phyloP scores from a whole-genome alignment of 2,113 vertebrate genomes.

The Rhodinocichla rosea region DNA sequence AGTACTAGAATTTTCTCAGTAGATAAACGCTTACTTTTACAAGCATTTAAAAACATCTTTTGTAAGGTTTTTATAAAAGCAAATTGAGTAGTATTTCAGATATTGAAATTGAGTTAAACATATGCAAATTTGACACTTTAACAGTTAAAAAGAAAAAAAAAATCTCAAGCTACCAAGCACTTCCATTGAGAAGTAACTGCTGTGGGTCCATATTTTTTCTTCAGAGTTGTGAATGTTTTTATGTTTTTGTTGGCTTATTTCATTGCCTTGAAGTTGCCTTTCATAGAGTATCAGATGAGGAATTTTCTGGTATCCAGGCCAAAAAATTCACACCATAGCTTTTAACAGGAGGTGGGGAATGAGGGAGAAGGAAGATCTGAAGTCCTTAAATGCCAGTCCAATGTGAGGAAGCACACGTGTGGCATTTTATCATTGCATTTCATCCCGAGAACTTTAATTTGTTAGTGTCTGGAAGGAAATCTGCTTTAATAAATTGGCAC shows the following conservation, averaged over 20 bases:
- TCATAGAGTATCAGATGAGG: background rate
- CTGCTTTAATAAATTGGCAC: background rate
- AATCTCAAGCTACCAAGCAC: background rate
- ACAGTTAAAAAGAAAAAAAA: slow-evolving; percentile 12
- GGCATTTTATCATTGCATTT: background rate
- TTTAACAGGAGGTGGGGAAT: slow-evolving; percentile 10
- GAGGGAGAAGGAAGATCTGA: background rate
- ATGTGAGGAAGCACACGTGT: background rate
- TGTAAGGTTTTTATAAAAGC: slow-evolving; percentile 76
- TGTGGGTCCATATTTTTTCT: background rate
- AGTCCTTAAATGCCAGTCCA: background rate
- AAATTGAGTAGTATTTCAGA: slow-evolving; percentile 59
- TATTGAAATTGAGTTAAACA: slow-evolving; percentile 20
- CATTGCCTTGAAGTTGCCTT: slow-evolving; percentile 23
- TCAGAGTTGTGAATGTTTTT: background rate
- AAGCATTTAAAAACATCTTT: slow-evolving; percentile 76
- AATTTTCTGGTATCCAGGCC: background rate
- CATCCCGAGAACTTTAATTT: background rate
- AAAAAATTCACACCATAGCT: slow-evolving; percentile 32
- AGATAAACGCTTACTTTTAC: slow-evolving; percentile 70
- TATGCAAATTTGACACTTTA: slow-evolving; percentile 12
- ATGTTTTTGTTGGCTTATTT: background rate
- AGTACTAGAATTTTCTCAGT: slow-evolving; percentile 71
- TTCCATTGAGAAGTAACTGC: slow-evolving; percentile 23
- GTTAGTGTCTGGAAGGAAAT: background rate